phyloP scores from a whole-genome alignment of 2,113 vertebrate genomes.

The Tragelaphus strepsiceros region DNA sequence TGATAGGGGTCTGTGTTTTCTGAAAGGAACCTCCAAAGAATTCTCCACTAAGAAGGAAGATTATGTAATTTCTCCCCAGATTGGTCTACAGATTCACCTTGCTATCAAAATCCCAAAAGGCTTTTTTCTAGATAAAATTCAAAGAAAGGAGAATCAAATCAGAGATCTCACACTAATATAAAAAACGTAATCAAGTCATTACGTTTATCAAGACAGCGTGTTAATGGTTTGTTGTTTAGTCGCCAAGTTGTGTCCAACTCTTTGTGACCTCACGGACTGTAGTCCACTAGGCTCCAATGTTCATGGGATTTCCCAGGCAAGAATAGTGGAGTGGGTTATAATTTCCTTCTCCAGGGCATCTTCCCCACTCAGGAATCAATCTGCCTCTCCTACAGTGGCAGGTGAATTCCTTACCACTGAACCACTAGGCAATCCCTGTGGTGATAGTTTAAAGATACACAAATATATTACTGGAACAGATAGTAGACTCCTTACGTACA shows the following conservation, averaged over 20 bases:
- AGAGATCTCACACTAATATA: not conserved
- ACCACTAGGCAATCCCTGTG: not conserved
- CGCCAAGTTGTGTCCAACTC: not conserved
- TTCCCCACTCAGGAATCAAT: not conserved
- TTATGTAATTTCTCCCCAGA: not conserved
- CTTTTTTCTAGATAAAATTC: conserved; percentile 9
- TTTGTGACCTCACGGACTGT: not conserved
- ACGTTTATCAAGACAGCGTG: not conserved
- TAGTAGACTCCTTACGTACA: not conserved
- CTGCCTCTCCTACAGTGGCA: not conserved
- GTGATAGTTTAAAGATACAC: not conserved
- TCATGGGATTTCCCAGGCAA: not conserved
- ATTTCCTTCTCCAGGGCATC: not conserved
- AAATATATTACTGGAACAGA: not conserved
- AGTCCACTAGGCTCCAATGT: not conserved
- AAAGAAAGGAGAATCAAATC: not conserved
- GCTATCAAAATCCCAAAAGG: not conserved
- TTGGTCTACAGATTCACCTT: not conserved
- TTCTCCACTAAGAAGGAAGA: not conserved
- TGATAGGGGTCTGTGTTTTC: not conserved
- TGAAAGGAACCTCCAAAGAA: not conserved
- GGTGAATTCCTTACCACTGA: not conserved
- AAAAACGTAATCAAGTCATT: not conserved
- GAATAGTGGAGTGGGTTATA: not conserved
- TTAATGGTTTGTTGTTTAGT: not conserved